A percentile compares a stretch with the other conserved stretches of the same genome.
These are phyloP conservation scores for Spea bombifrons DNA, from an alignment of 2,113 vertebrate genomes.

Conservation along the genomic window DNA sequence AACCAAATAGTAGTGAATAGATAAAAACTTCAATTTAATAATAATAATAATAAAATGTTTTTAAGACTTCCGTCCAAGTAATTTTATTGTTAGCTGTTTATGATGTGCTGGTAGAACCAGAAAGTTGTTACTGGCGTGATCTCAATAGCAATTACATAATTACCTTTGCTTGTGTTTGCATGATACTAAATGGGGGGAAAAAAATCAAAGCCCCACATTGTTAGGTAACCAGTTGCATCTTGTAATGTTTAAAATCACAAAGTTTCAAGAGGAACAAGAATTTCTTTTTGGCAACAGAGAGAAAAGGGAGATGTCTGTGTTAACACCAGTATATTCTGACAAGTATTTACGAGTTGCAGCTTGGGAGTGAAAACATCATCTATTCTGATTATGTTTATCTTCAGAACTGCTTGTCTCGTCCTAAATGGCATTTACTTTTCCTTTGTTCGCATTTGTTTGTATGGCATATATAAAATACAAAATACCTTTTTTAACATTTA, in stretches of 20 bases:
- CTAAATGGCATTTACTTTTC: constrained; percentile 3
- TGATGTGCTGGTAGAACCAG: constrained; percentile 27
- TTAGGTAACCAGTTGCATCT: constrained; percentile 19
- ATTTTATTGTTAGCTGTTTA: constrained; percentile 39
- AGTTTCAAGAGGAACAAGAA: background rate
- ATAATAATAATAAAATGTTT: constrained; percentile 27
- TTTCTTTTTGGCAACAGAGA: background rate
- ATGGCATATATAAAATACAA: background rate
- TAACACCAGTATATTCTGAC: background rate
- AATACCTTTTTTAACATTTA: constrained; percentile 20
- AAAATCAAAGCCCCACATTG: constrained; percentile 9
- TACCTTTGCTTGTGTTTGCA: constrained; percentile 41
- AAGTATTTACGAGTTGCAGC: background rate
- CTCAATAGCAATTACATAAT: constrained; percentile 37
- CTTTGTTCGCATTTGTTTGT: constrained; percentile 11
- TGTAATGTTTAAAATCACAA: background rate
- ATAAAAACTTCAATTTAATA: constrained; percentile 40
- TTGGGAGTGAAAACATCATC: constrained; percentile 2
- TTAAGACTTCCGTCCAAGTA: constrained; percentile 29
- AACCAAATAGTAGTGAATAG: background rate
- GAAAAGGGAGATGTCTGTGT: constrained; percentile 4
- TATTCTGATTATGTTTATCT: constrained; percentile 20
- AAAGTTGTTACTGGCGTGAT: constrained; percentile 37
- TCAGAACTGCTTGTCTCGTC: constrained; percentile 2
- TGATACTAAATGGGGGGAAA: constrained; percentile 24